Evolutionary conservation across 2,888 invertebrate genomes (phyloP).

Genomic region (Drosophila eohydei): DNA sequence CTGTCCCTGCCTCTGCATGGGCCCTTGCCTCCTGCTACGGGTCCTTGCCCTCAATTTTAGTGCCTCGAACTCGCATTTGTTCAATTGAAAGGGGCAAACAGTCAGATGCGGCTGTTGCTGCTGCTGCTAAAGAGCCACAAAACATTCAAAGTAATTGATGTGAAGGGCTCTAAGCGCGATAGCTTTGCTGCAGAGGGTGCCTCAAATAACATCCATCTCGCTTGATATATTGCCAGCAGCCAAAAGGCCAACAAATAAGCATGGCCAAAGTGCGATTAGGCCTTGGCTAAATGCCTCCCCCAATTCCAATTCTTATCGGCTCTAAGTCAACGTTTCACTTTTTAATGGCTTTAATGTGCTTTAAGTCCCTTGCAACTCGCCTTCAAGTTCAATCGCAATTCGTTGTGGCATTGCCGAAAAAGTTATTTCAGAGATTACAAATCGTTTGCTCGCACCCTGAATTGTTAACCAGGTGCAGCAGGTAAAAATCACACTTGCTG

Average conservation of each 20-base stretch:
- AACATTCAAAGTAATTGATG: conserved; percentile 75
- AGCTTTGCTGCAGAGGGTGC: conserved; percentile 5
- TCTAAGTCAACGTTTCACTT: neutral
- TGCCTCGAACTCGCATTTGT: conserved; percentile 63
- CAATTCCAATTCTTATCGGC: conserved; percentile 9
- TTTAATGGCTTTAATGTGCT: conserved; percentile 18
- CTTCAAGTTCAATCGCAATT: conserved; percentile 14
- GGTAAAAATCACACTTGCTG: conserved; percentile 6
- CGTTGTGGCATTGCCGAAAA: conserved; percentile 14
- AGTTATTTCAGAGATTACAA: conserved; percentile 54
- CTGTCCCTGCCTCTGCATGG: neutral
- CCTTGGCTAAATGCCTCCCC: conserved; percentile 17
- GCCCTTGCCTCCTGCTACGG: neutral
- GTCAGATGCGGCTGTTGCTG: conserved; percentile 8
- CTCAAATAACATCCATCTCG: conserved; percentile 46
- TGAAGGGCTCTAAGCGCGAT: conserved; percentile 48
- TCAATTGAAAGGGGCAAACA: conserved; percentile 60
- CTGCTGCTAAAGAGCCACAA: conserved; percentile 24
- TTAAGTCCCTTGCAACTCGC: conserved; percentile 4
- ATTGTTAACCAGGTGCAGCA: conserved; percentile 18
- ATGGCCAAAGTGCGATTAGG: conserved; percentile 32
- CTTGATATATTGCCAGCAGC: conserved; percentile 55
- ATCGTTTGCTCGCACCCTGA: conserved; percentile 35
- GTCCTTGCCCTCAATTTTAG: conserved; percentile 23
- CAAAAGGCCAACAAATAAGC: conserved; percentile 35